Base-by-base conservation (phyloP, 1,140 invertebrate genomes). In the Frieseomelitta varia region DNA sequence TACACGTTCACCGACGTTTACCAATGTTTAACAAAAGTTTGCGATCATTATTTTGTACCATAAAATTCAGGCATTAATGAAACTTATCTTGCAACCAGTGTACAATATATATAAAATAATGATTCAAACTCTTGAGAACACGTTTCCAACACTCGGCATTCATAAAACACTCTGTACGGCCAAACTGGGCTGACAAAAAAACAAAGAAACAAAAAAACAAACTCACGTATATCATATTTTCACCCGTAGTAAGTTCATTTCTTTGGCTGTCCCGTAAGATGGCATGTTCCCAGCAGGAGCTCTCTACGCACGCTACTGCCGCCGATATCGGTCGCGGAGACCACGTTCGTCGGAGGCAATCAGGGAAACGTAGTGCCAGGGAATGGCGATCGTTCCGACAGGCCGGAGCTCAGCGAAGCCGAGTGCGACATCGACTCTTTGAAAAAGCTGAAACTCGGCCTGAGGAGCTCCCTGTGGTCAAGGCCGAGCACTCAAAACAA, bases 391-490 rank as follows among this genome's bases (percentile, higher is more conserved):
- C 91, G 91, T 90, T 24, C 81, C 73, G 95, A 95, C 88, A 95
- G 95, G 87, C 95, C 94, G 76, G 96, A 97, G 91, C 92, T 97
- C 74, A 96, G 96, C 89, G 96, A 97, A 90, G 96, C 96, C 56
- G 97, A 97, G 92, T 97, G 96, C 94, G 97, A 97, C 94, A 96
- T 97, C 92, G 97, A 97, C 89, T 97, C 97, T n/a, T 91, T 97
- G 76, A 97, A 97, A 91, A 97, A 97, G 92, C 93, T 97, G 61
- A 97, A 97, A 93, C 94, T 97, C 65, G 97, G 97, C 11, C 93
- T 97, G 87, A 94, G 96, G 74, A 97, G 96, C 56, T 96, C 96
- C n/a, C 94, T 97, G 15, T 97, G 97, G 97, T 97, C 97, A 27
- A 95, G 96, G 84, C 97, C 97, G 77, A 95, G 95, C 79, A 95